Percentiles rank a stretch among this genome's conserved stretches.
These are phyloP conservation scores for Dicrostonyx torquatus DNA, from an alignment of 2,797 vertebrate species.

Conservation along the genomic window DNA sequence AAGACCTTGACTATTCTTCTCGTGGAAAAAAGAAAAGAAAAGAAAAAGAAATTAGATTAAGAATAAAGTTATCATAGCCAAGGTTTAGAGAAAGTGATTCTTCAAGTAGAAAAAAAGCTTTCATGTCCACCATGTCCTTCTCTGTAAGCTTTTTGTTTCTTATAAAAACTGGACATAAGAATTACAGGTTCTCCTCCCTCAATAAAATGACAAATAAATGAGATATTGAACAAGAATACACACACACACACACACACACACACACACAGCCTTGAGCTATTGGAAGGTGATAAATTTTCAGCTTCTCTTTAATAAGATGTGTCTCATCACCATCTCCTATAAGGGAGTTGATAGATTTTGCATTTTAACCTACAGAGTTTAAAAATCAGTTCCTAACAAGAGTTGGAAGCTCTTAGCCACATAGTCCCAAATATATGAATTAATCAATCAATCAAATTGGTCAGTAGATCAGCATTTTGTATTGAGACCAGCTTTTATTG, in stretches of 20 bases:
- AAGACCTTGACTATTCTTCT: neutral
- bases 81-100: neutral
- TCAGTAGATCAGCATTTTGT: constrained; percentile 36
- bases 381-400: constrained; percentile 75
- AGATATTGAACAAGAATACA: constrained; percentile 76
- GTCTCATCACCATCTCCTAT: constrained; percentile 69
- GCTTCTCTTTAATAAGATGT: constrained; percentile 76
- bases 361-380: constrained; percentile 73
- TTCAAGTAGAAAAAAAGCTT: neutral
- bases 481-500: neutral
- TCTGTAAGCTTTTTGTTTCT: neutral
- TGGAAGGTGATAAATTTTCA: constrained; percentile 69
- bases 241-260: neutral
- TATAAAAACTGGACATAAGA: constrained; percentile 54
- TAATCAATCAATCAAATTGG: constrained; percentile 54
- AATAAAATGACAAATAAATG: constrained; percentile 75
- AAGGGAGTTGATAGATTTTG: constrained; percentile 72
- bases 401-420: constrained; percentile 41
- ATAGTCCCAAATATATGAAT: constrained; percentile 58
- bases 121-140: neutral
- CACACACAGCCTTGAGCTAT: constrained; percentile 39
- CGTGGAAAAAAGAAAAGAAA: neutral
- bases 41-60: neutral
- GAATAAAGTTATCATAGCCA: neutral
- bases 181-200: constrained; percentile 31